Base-by-base conservation (phyloP, 30 jellyfish, hydroid and myxozoan species). In the Hydractinia symbiolongicarpus region DNA sequence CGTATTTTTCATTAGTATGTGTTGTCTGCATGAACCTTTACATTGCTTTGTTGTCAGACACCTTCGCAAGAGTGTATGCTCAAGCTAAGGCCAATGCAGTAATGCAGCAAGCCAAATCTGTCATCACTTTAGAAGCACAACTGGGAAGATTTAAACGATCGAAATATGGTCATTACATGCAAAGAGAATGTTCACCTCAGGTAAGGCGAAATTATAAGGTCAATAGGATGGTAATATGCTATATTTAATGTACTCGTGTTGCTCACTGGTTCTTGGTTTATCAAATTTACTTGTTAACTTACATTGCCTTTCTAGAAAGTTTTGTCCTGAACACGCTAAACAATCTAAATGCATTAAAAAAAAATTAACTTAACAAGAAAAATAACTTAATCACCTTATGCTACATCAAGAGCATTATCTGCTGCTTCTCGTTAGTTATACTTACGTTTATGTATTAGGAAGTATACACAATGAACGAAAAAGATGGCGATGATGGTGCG, bases 31-130 rank as follows among this genome's bases (percentile, higher is more conserved):
- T 94, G 89, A 94, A 94, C 81, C 95, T 91, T 62, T 91, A 91
- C 88, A 91, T 91, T 78, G 98, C 98, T 17, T 76, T 91, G 93
- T 76, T 91, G 82, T 91, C 98, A 16, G 90, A 91, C 83, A 91
- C 96, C 5, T 91, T 91, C 86, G 93, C 98, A 71, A 83, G 98
- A 4, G 98, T 91, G 75, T 91, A 91, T 66, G 98, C 98, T 5
- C 98, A 91, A 67, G 98, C 98, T 49, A 95, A 91, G 76, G 98
- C 98, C 60, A 91, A 91, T 61, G 98, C 98, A 10, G 98, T 91
- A 53, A 91, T 91, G 98, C 98, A 91, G 56, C 98, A 91, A 58
- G 98, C 98, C 8, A 91, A 87, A 60, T 71, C 86, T 70, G 88
- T 91, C 51, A 66, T 87, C 72, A 7, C 82, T 53, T 86, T 94